phyloP scores from a whole-genome alignment of 1,140 invertebrate genomes.

The Drosophila serrata region DNA sequence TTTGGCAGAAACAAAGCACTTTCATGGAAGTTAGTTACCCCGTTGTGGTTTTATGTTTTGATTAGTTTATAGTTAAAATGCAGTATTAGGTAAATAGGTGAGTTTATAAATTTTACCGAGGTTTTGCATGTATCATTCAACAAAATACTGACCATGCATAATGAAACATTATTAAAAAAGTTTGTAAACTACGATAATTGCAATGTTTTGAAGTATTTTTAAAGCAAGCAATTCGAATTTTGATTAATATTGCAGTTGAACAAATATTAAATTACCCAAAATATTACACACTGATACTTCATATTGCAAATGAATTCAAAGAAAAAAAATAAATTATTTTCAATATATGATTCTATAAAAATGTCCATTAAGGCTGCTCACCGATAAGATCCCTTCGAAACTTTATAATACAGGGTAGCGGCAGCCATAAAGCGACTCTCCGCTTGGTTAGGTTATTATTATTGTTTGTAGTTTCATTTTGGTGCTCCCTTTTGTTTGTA shows the following conservation, averaged over 20 bases:
- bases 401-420: constrained; percentile 18
- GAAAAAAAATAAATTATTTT: too few species aligned
- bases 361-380: not conserved
- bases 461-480: constrained; percentile 59
- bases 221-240: too few species aligned
- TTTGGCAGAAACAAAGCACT: constrained; percentile 1
- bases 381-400: not conserved
- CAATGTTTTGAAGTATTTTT: not conserved
- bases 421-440: constrained; percentile 33
- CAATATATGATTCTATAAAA: not conserved
- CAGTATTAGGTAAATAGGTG: not conserved
- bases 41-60: not conserved
- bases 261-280: not conserved
- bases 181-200: not conserved
- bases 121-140: not conserved
- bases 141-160: not conserved
- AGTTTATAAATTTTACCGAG: not conserved
- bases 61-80: not conserved
- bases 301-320: not conserved
- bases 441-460: constrained; percentile 55
- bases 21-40: not conserved
- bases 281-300: too few species aligned
- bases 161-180: constrained; percentile 2
- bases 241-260: too few species aligned
- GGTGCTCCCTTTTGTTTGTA: constrained; percentile 70